Conservation (phyloP, 2,888 invertebrate genomes). For the Gastrophysa polygoni region DNA sequence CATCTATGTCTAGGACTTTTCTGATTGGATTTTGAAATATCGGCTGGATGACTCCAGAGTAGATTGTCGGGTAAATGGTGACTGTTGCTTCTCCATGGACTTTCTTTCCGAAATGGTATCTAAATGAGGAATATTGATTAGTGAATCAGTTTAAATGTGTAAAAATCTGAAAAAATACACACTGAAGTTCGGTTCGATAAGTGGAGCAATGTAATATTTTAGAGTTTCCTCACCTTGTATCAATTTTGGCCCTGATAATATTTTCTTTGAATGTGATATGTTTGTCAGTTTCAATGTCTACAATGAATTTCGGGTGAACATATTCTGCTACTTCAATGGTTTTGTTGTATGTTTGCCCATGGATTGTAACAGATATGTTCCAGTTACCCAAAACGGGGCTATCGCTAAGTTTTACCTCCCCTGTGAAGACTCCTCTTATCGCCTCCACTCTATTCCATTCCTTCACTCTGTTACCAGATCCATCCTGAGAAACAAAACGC, state of each 20-base stretch:
- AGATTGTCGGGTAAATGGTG: constrained; percentile 82
- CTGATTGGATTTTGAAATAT: constrained; percentile 74
- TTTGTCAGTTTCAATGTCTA: constrained; percentile 80
- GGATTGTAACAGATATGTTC: constrained; percentile 75
- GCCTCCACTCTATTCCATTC: constrained; percentile 75
- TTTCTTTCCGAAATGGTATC: constrained; percentile 69
- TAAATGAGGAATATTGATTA: too few relatives aligned
- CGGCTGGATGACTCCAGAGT: constrained; percentile 79
- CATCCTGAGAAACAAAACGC: constrained; percentile 72
- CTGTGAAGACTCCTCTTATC: constrained; percentile 76
- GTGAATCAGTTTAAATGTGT: too few relatives aligned
- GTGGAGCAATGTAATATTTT: too few relatives aligned
- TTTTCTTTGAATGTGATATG: constrained; percentile 83
- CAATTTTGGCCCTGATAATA: constrained; percentile 77
- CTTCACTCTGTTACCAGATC: constrained; percentile 78
- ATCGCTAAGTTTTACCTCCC: constrained; percentile 77
- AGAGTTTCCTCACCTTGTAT: constrained; percentile 72
- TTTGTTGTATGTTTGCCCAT: constrained; percentile 65
- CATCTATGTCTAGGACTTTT: constrained; percentile 72
- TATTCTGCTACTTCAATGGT: constrained; percentile 86
- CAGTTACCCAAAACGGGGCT: constrained; percentile 88
- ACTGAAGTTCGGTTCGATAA: too few relatives aligned
- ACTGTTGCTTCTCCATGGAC: constrained; percentile 86
- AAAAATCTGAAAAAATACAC: too few relatives aligned
- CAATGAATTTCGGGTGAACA: constrained; percentile 92